phyloP scores from a whole-genome alignment of 2,113 vertebrate species.

The Pagrus major region DNA sequence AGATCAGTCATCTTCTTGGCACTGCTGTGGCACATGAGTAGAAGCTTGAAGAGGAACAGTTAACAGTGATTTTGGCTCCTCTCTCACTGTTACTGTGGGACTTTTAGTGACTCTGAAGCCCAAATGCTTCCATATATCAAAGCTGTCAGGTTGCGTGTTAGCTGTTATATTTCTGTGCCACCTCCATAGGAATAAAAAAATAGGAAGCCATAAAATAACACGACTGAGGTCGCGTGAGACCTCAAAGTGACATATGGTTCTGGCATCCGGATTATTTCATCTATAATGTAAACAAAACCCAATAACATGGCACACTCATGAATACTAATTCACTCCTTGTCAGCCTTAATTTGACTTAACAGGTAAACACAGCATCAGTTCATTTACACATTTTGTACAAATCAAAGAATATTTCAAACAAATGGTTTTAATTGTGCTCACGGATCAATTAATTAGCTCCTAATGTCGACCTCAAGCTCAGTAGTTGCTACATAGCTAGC shows the following conservation, averaged over 20 bases:
- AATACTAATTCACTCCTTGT: neutral
- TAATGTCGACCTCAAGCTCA: neutral
- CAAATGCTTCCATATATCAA: neutral
- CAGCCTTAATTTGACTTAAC: neutral
- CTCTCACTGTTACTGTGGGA: neutral
- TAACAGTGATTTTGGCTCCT: neutral
- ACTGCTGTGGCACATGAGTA: slow-evolving; percentile 44
- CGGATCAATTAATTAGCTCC: neutral
- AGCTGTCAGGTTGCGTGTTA: slow-evolving; percentile 5
- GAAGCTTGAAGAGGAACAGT: neutral
- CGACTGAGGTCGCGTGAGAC: neutral
- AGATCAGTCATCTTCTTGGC: slow-evolving; percentile 41
- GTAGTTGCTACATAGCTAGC: neutral
- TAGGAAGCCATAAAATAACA: neutral
- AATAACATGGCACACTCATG: slow-evolving; percentile 9
- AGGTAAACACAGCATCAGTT: neutral
- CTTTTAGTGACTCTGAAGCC: neutral
- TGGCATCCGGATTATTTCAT: neutral
- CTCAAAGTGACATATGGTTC: neutral
- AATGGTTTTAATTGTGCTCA: too few species aligned
- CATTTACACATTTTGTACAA: neutral
- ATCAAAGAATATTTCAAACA: too few species aligned
- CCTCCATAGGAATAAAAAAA: neutral
- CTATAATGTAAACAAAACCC: neutral
- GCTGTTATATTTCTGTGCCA: slow-evolving; percentile 12